phyloP scores from a whole-genome alignment of 2,888 invertebrate genomes.

The Melieria crassipennis region DNA sequence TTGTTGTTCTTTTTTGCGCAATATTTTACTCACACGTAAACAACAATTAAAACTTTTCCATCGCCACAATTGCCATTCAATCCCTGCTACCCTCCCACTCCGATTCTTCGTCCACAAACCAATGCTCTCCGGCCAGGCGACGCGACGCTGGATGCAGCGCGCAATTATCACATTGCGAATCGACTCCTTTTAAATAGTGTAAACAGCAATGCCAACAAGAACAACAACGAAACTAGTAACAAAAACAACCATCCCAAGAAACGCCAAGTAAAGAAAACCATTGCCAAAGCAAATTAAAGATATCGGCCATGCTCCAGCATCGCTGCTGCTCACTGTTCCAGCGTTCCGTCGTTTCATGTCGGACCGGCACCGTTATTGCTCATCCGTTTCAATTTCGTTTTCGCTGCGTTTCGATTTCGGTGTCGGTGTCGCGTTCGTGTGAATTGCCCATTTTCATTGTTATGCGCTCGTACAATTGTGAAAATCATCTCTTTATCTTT shows the following conservation, averaged over 20 bases:
- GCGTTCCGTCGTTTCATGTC: background rate
- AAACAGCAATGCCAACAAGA: conserved; percentile 11
- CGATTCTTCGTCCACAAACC: background rate
- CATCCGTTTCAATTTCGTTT: conserved; percentile 5
- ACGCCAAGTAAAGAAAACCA: conserved; percentile 3
- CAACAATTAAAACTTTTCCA: conserved; percentile 29
- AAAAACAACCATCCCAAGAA: background rate
- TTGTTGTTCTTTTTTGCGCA: no score
- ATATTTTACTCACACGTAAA: conserved; percentile 30
- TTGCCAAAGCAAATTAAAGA: conserved; percentile 23
- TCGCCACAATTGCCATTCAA: conserved; percentile 7
- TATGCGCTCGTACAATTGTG: conserved; percentile 24
- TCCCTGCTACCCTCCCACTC: background rate
- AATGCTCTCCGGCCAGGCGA: background rate
- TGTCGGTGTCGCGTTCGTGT: background rate
- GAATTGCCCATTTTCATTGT: conserved; percentile 25
- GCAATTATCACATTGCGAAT: conserved; percentile 27
- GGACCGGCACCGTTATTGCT: background rate
- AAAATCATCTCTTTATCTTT: conserved; percentile 29
- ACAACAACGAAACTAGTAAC: background rate
- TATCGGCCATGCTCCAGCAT: background rate
- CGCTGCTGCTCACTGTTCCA: no score
- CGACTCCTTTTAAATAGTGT: conserved; percentile 25
- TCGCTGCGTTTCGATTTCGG: conserved; percentile 10
- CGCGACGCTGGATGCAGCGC: conserved; percentile 6